Evolutionary conservation across 2,888 invertebrate species (phyloP).

Genomic region (Acanthopleura granulata): DNA sequence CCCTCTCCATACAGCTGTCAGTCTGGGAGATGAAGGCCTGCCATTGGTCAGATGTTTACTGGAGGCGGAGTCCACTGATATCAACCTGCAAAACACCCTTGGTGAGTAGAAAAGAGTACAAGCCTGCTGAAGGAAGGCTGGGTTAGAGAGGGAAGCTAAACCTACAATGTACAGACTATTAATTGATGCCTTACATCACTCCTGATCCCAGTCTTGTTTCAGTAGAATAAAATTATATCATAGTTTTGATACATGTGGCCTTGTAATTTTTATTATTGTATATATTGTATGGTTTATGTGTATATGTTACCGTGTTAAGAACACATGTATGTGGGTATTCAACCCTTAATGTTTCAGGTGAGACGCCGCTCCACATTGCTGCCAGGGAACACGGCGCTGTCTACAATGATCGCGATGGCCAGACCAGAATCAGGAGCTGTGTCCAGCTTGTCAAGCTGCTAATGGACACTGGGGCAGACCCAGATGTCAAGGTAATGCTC

Average conservation of each 20-base stretch:
- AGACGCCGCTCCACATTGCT: slow-evolving; percentile 9
- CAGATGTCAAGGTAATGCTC: neutral
- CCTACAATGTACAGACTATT: too few species aligned
- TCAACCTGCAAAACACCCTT: neutral
- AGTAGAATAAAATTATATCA: too few species aligned
- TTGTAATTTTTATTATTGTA: too few species aligned
- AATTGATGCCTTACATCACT: too few species aligned
- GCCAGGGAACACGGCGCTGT: neutral
- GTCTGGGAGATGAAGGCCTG: slow-evolving; percentile 3
- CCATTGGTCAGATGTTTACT: neutral
- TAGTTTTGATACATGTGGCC: too few species aligned
- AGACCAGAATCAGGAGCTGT: neutral
- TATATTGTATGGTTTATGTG: too few species aligned
- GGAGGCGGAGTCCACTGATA: neutral
- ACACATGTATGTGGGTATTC: too few species aligned
- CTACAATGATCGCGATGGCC: neutral
- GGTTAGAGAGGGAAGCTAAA: too few species aligned
- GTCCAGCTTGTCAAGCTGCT: neutral
- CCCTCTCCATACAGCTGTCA: slow-evolving; percentile 2
- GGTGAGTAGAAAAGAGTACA: too few species aligned
- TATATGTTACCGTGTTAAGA: too few species aligned
- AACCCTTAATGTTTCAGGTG: neutral
- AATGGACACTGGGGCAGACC: neutral
- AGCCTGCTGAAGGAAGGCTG: too few species aligned
- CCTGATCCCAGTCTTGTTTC: too few species aligned